phyloP scores from a whole-genome alignment of 2,797 vertebrate genomes.

The Valencia hispanica region DNA sequence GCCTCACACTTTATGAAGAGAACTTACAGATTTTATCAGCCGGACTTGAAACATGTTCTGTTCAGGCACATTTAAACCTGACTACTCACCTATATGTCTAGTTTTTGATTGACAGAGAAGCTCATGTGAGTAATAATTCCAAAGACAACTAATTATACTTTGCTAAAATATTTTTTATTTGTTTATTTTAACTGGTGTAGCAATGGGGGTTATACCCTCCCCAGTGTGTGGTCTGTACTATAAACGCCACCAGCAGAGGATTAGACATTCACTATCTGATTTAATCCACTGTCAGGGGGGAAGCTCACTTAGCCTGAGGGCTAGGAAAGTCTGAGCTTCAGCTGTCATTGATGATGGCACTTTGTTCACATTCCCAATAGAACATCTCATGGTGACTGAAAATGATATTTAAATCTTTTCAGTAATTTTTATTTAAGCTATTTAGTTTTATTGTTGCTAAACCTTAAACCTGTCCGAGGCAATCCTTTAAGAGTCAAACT shows the following conservation, averaged over 20 bases:
- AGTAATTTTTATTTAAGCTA: not conserved
- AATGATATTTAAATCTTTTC: not conserved
- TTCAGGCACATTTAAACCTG: not conserved
- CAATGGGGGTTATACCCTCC: slow-evolving; percentile 69
- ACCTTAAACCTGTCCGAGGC: too few relatives aligned
- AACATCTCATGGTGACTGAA: not conserved
- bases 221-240: slow-evolving; percentile 59
- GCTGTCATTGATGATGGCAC: slow-evolving; percentile 28
- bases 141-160: not conserved
- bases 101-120: not conserved
- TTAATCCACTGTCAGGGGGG: slow-evolving; percentile 71
- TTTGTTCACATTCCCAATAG: slow-evolving; percentile 20
- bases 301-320: slow-evolving; percentile 53
- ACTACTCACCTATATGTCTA: not conserved
- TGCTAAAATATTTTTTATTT: not conserved
- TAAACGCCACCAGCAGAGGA: slow-evolving; percentile 72
- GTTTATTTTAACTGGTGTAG: slow-evolving; percentile 16
- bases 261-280: slow-evolving; percentile 74
- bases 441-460: too few relatives aligned
- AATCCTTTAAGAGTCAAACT: too few relatives aligned
- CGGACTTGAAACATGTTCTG: not conserved
- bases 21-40: not conserved
- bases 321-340: slow-evolving; percentile 41
- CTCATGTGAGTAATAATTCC: not conserved
- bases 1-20: not conserved